phyloP scores from a whole-genome alignment of 2,113 vertebrate species.

The Elephas maximus region DNA sequence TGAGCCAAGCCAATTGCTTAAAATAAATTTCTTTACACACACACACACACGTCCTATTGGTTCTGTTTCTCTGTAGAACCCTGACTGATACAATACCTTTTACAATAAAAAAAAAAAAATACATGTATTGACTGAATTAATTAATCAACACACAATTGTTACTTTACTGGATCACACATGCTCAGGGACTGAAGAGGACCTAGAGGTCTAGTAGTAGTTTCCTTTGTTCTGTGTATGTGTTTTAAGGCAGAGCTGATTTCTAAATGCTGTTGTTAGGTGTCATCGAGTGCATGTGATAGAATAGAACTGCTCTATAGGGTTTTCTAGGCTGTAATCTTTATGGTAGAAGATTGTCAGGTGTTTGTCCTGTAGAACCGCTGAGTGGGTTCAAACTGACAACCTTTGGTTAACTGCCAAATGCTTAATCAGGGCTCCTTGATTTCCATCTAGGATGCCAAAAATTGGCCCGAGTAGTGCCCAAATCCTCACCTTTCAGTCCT shows the following conservation, averaged over 20 bases:
- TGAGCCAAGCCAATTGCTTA: neutral
- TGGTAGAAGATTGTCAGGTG: neutral
- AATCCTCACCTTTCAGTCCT: neutral
- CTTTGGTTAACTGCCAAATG: neutral
- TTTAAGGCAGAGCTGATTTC: neutral
- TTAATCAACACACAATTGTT: neutral
- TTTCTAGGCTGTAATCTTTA: neutral
- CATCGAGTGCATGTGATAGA: neutral
- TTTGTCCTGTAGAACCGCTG: neutral
- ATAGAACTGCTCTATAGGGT: neutral
- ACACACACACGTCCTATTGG: neutral
- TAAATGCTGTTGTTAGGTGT: neutral
- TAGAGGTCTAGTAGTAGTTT: neutral
- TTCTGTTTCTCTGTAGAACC: neutral
- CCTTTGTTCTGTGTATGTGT: neutral
- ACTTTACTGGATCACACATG: neutral
- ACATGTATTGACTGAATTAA: neutral
- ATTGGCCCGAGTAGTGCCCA: neutral
- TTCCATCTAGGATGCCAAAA: neutral
- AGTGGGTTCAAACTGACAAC: neutral
- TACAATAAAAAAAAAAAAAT: neutral
- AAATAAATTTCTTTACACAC: no score
- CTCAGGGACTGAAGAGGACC: neutral
- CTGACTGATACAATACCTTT: neutral
- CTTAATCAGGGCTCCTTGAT: neutral